phyloP scores from a whole-genome alignment of 2,888 invertebrate genomes.

The Hedychridium roseum region DNA sequence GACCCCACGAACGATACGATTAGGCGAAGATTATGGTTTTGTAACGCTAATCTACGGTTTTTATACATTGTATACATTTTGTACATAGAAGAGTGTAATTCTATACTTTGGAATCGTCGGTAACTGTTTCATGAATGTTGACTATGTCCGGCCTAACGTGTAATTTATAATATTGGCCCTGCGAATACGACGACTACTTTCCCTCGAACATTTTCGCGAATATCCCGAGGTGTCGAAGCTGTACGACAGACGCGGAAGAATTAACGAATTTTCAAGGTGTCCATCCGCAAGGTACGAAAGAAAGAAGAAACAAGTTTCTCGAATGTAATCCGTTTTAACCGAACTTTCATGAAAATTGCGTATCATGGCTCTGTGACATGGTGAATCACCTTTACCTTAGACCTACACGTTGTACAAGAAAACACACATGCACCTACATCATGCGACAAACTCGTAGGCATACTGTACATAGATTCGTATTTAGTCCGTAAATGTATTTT shows the following conservation, averaged over 20 bases:
- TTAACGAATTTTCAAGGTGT: no score
- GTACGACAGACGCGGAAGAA: no score
- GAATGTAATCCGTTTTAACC: conserved; percentile 19
- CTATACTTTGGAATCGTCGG: conserved; percentile 13
- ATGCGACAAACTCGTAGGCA: conserved; percentile 29
- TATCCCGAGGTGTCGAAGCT: no score
- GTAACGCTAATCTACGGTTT: conserved; percentile 23
- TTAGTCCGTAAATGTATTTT: conserved; percentile 38
- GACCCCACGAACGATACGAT: not conserved
- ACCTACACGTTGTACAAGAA: conserved; percentile 29
- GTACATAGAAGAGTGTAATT: conserved; percentile 25
- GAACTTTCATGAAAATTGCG: no score
- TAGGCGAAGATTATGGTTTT: conserved; percentile 15
- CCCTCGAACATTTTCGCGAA: no score
- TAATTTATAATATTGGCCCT: no score
- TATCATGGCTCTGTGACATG: not conserved
- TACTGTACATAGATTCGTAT: conserved; percentile 33
- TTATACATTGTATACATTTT: conserved; percentile 38
- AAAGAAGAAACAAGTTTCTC: conserved; percentile 12
- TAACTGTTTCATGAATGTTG: conserved; percentile 26
- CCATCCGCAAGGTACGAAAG: no score
- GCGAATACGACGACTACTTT: no score
- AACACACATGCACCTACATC: conserved; percentile 32
- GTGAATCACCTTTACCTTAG: conserved; percentile 12
- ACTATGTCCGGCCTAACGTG: conserved; percentile 22